Evolutionary conservation across 2,113 vertebrate species (phyloP).

Genomic region (Ammodytes dubius): DNA sequence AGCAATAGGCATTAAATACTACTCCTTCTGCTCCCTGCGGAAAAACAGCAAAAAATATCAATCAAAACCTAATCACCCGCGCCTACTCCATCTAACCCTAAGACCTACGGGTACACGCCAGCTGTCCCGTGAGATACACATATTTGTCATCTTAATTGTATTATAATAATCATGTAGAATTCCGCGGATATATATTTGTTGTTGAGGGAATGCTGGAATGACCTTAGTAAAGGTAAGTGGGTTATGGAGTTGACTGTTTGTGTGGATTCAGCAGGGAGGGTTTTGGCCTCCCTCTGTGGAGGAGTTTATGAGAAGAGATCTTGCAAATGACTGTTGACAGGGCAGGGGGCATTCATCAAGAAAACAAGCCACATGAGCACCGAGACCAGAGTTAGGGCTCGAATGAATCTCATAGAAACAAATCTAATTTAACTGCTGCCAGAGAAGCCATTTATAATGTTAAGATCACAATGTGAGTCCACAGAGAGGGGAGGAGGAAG

Average conservation of each 20-base stretch:
- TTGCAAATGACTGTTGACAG: conserved; percentile 81
- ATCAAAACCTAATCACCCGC: conserved; percentile 74
- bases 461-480: conserved; percentile 73
- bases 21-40: conserved; percentile 61
- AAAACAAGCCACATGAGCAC: conserved; percentile 77
- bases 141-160: conserved; percentile 12
- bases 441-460: conserved; percentile 78
- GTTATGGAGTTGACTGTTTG: neutral
- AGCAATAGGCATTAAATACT: conserved; percentile 75
- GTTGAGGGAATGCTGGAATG: neutral
- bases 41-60: conserved; percentile 72
- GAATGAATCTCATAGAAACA: conserved; percentile 78
- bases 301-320: conserved; percentile 73
- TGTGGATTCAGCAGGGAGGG: conserved; percentile 43
- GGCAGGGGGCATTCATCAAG: conserved; percentile 78
- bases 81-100: neutral
- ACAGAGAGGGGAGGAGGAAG: conserved; percentile 36
- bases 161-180: conserved; percentile 17
- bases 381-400: conserved; percentile 70
- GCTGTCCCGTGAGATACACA: conserved; percentile 24
- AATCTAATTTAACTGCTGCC: conserved; percentile 76
- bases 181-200: conserved; percentile 9
- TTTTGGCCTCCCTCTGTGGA: conserved; percentile 50
- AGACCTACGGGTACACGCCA: conserved; percentile 38
- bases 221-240: conserved; percentile 37